These are phyloP conservation scores for Tetanocera ferruginea DNA, from an alignment of 2,888 invertebrate species.

Conservation along the genomic window DNA sequence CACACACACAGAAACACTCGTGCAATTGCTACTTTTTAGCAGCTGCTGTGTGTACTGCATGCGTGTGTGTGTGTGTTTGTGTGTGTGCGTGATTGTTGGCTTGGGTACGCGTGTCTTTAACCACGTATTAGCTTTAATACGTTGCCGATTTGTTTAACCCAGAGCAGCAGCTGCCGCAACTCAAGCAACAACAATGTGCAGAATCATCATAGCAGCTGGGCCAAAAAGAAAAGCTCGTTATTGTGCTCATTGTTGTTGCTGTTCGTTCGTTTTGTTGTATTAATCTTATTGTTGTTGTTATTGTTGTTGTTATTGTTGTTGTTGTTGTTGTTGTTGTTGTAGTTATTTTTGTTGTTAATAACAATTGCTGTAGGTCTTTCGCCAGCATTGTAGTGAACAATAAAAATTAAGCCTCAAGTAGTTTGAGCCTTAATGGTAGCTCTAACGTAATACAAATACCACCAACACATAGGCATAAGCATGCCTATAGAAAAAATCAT, in stretches of 20 bases:
- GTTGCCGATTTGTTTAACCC: slow-evolving; percentile 3
- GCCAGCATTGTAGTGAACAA: neutral
- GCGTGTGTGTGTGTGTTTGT: neutral
- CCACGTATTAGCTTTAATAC: slow-evolving; percentile 19
- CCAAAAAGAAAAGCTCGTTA: neutral
- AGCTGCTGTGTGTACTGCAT: neutral
- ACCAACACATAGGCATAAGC: no score
- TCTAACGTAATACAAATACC: no score
- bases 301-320: neutral
- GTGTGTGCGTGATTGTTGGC: neutral
- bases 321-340: neutral
- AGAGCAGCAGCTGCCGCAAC: neutral
- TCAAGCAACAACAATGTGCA: neutral
- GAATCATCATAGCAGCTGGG: neutral
- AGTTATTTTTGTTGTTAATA: no score
- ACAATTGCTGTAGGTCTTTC: no score
- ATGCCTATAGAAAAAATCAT: no score
- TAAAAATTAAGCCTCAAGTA: slow-evolving; percentile 10
- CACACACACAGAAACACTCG: neutral
- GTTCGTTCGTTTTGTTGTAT: no score
- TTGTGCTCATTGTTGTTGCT: neutral
- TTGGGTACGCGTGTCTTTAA: neutral
- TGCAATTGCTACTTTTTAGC: neutral
- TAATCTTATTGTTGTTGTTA: neutral
- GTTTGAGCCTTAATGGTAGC: neutral